Evolutionary conservation across 2,797 vertebrate species (phyloP), one percentile per base, ranked within the genome.

Genomic region (Amblyopsis hoosieri): DNA sequence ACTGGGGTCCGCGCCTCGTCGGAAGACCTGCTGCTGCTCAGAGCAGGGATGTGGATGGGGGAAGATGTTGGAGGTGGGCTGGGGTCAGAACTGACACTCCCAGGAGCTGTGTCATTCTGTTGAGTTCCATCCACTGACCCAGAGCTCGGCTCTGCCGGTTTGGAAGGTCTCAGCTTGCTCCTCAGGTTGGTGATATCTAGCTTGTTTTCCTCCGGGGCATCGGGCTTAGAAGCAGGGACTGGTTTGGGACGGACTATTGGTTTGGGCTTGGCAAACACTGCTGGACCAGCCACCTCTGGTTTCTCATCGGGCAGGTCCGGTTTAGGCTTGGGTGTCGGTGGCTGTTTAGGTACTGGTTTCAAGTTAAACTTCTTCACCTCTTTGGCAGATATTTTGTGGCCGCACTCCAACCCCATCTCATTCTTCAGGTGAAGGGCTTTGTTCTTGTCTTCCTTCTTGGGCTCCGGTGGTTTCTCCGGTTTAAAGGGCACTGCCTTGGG

Each of bases 371-470:
- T 99, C 85, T 95, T 98, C 54, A 99, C 94, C 74, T 99, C 98
- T 79, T 97, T 98, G 78, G 94, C 95, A 0, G 95, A 93, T 14
- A 99, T 78, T 71, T 98, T 99, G 86, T 99, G 97, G 54, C 97
- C 97, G 13, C 96, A 97, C 82, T 99, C 98, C 54, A 99, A 90
- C 1, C 98, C 98, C 96, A 98, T 99, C 89, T 99, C 97, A 0
- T 98, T 99, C 48, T 92, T 94, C 60, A 97, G 90, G 59, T 93
- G 94, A 69, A 98, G 93, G 11, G 94, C 75, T 83, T 98, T 99
- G 83, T 83, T 93, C 66, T 97, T 99, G 50, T 98, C 97, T 23
- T 99, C 97, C 0, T 92, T 90, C 82, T 94, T 97, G 48, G 90
- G 54, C 65, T 99, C 97, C 0, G 89, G 83, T 33, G 92, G 92